phyloP scores from a whole-genome alignment of 2,888 invertebrate species.

The Eupithecia centaureata region DNA sequence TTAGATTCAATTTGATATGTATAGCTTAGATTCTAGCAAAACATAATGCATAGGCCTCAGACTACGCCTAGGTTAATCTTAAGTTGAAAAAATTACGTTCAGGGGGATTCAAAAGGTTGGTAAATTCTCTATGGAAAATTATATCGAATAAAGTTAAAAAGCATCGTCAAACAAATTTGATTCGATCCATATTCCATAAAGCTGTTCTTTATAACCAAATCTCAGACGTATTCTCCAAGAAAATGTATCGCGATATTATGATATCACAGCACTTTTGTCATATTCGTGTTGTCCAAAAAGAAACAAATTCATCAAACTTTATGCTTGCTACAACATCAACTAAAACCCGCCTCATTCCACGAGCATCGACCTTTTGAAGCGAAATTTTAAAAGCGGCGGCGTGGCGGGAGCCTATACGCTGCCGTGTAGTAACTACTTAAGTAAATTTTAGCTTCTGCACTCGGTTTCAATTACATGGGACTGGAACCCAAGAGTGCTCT shows the following conservation, averaged over 20 bases:
- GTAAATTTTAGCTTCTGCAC: too few relatives aligned
- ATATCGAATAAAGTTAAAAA: not conserved
- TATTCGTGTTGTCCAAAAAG: conserved; percentile 24
- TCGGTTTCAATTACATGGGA: too few relatives aligned
- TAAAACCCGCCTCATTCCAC: conserved; percentile 49
- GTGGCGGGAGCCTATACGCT: not conserved
- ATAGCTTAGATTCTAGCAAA: too few relatives aligned
- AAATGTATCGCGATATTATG: conserved; percentile 18
- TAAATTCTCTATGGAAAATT: too few relatives aligned
- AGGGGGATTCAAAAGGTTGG: too few relatives aligned
- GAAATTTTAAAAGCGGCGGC: not conserved
- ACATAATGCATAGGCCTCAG: too few relatives aligned
- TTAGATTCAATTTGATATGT: too few relatives aligned
- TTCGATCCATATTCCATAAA: not conserved
- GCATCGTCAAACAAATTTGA: too few relatives aligned
- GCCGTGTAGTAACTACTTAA: not conserved
- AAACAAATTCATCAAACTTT: conserved; percentile 42
- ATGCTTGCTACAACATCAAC: conserved; percentile 40
- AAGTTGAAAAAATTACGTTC: too few relatives aligned
- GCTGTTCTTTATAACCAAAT: conserved; percentile 12
- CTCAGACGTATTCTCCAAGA: conserved; percentile 14
- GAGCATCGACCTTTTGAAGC: conserved; percentile 55
- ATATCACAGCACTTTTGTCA: conserved; percentile 35
- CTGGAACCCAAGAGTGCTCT: too few relatives aligned
- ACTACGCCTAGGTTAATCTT: too few relatives aligned